Base-by-base conservation (phyloP, 2,113 vertebrate genomes). In the Sula dactylatra region DNA sequence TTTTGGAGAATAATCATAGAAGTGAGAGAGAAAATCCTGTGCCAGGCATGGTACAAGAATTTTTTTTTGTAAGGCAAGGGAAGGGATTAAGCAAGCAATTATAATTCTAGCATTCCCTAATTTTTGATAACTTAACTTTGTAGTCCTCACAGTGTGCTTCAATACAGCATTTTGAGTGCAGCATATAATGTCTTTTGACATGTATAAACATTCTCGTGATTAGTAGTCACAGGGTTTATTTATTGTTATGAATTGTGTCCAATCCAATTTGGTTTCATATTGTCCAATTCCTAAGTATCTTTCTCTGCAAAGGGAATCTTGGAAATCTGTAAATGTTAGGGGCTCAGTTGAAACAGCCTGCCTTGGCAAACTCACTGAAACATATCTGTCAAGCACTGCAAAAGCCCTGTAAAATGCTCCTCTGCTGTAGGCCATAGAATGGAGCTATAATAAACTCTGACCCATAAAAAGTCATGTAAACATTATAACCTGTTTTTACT, bases 381-480 rank as follows among this genome's bases (percentile, higher is more conserved):
- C 76, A 77, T 96, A 97, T 96, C 97, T 97, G 97, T 97, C 90
- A 97, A 97, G 94, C 66, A 81, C 87, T 86, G 87, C 86, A 89
- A 96, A 97, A 96, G 17, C 89, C 97, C 96, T 97, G 87, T 97
- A 98, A 98, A 98, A 96, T 62, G 74, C 58, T 97, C 96, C 94
- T 97, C 93, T n/a, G 95, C 96, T 98, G 97, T 97, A 98, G 97
- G 96, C 96, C 97, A 66, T 50, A 94, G 97, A 97, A 95, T 90
- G 86, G 91, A 97, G 92, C 96, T 86, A 92, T 95, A 98, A 98
- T 98, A 98, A 98, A 98, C 97, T 97, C 96, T 97, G 97, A 98
- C 97, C 98, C 98, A 98, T 98, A 98, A 98, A 98, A 98, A 98
- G 96, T 97, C 96, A 97, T 98, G 98, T 98, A 98, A 98, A 98